Evolutionary conservation across 1,140 invertebrate species (phyloP).

Genomic region (Bombus cullumanus): DNA sequence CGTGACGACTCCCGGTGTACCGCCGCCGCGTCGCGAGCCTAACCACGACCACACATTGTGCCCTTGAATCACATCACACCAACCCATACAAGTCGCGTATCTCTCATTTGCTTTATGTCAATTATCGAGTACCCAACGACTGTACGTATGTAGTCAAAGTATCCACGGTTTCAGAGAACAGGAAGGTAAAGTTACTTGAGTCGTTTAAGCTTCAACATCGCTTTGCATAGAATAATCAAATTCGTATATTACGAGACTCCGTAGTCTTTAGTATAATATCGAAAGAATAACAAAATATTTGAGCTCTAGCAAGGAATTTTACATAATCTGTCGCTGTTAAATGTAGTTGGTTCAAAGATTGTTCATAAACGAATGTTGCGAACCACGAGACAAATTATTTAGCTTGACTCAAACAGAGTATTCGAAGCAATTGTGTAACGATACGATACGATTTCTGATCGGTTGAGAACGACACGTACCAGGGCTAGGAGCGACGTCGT

Average conservation of each 20-base stretch:
- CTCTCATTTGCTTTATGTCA: neutral
- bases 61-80: constrained; percentile 69
- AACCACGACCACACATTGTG: constrained; percentile 87
- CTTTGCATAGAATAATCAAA: no score
- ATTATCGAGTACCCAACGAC: neutral
- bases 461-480: constrained; percentile 72
- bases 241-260: no score
- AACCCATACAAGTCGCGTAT: neutral
- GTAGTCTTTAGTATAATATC: neutral
- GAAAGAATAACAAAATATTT: neutral
- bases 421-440: neutral
- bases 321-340: no score
- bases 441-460: neutral
- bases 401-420: neutral
- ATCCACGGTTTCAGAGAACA: no score
- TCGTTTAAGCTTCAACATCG: no score
- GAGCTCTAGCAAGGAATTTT: no score
- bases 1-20: constrained; percentile 78
- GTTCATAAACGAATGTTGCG: neutral
- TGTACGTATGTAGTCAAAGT: neutral
- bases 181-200: no score
- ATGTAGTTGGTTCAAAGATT: no score
- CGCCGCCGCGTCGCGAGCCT: constrained; percentile 83
- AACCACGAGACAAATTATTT: neutral
- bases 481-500: constrained; percentile 80